A percentile compares a stretch with the other conserved stretches of the same genome.
phyloP scores from a whole-genome alignment of 1,140 invertebrate genomes.

The Tetragonula clypearis region DNA sequence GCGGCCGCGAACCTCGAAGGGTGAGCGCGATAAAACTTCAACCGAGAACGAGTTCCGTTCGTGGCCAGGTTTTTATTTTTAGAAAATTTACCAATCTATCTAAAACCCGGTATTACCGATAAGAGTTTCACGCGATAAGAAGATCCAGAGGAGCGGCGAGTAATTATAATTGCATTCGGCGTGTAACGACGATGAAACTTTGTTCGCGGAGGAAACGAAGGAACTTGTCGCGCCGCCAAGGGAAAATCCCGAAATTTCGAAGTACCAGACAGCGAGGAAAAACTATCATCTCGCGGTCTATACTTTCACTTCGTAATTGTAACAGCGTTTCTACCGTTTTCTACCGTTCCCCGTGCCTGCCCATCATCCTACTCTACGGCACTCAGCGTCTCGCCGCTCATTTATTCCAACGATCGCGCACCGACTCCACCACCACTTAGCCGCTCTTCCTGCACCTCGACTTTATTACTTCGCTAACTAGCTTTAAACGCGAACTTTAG shows the following conservation, averaged over 20 bases:
- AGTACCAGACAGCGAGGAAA: neutral
- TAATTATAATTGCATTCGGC: too few relatives aligned
- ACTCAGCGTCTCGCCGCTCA: slow-evolving; percentile 16
- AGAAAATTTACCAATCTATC: neutral
- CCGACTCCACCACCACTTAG: slow-evolving; percentile 44
- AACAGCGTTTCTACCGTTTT: slow-evolving; percentile 15
- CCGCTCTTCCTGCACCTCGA: slow-evolving; percentile 43
- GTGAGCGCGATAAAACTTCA: slow-evolving; percentile 43
- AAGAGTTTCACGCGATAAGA: too few relatives aligned
- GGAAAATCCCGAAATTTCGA: neutral
- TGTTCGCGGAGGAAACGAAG: too few relatives aligned
- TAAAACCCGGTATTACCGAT: neutral
- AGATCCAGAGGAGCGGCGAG: too few relatives aligned
- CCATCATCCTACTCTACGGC: neutral
- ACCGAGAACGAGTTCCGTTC: neutral
- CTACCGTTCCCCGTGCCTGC: neutral
- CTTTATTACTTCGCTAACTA: slow-evolving; percentile 54
- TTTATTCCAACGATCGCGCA: slow-evolving; percentile 50
- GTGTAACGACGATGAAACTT: too few relatives aligned
- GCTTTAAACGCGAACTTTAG: slow-evolving; percentile 52
- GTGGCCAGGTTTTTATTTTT: too few relatives aligned
- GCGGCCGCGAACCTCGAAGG: neutral
- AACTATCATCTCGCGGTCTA: neutral
- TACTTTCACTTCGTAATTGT: slow-evolving; percentile 42
- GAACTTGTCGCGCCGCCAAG: neutral